Evolutionary conservation across 2,113 vertebrate species (phyloP).

Genomic region (Crotalus viridis): DNA sequence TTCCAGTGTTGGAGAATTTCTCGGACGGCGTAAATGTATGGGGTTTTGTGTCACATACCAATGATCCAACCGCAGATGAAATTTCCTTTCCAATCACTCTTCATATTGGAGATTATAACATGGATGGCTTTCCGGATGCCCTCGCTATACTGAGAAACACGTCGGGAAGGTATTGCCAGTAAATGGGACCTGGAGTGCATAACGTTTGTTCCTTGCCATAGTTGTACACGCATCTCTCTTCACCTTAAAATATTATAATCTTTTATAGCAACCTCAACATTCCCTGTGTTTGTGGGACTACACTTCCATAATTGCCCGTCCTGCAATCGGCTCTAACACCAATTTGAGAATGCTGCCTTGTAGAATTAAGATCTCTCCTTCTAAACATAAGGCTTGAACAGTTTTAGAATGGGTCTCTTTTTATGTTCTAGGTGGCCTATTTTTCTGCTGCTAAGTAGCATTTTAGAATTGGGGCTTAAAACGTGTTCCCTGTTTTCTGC

Average conservation of each 20-base stretch:
- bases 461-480: not conserved
- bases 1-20: constrained; percentile 84
- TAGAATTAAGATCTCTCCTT: constrained; percentile 3
- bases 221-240: not conserved
- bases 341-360: not conserved
- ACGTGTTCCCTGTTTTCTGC: not conserved
- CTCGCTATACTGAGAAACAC: constrained; percentile 87
- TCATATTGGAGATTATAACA: constrained; percentile 95
- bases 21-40: constrained; percentile 80
- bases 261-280: not conserved
- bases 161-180: constrained; percentile 75
- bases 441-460: not conserved
- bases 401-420: not conserved
- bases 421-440: not conserved
- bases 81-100: constrained; percentile 79
- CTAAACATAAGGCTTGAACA: not conserved
- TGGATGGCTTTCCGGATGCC: constrained; percentile 96
- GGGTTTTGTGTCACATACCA: constrained; percentile 78
- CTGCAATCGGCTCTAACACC: not conserved
- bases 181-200: not conserved
- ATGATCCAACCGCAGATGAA: constrained; percentile 48
- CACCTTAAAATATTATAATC: not conserved
- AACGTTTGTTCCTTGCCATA: not conserved
- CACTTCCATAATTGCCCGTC: not conserved
- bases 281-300: not conserved